Evolutionary conservation across 2,797 vertebrate species (phyloP), one percentile per base, ranked within the genome.

Genomic region (Erethizon dorsatum): DNA sequence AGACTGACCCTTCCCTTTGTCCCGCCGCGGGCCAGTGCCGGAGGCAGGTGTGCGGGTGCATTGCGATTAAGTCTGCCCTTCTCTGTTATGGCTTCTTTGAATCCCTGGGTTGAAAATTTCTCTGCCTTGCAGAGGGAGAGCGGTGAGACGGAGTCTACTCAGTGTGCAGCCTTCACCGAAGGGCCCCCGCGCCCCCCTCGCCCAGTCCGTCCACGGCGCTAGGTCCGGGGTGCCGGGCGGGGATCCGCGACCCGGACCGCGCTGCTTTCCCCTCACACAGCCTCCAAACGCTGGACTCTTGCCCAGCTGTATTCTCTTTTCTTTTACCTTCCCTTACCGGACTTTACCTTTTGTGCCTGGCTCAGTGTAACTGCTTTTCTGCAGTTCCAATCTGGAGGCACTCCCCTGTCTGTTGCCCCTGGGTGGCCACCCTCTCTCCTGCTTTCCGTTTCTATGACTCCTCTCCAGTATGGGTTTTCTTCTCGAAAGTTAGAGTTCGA

Each of bases 401-500:
- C 63, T 65, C 28, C 12, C 12, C 28, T 31, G 15, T 67, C 31
- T 17, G 63, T 28, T 67, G 15, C 11, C 63, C 13, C 63, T 65
- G 17, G 14, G 31, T 65, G 63, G 63, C 31, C 31, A 65, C 6
- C 31, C 31, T 65, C 63, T 65, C 63, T 65, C 28, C 1, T 78
- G 22, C 22, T 94, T 24, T 94, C 77, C 28, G 37, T 69, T 90
- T 52, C 57, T 67, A 59, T 31, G 41, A 75, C 50, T n/a, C 86
- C 8, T 83, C 37, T 6, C 12, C 26, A 52, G 3, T 15, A 24
- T 11, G 41, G 22, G 11, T 83, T 56, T 93, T 90, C 14, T 24
- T 71, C 22, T 85, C 33, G 37, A 79, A 94, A 69, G n/a, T 86
- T 90, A n/a, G 69, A 92, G 22, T 83, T 50, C 50, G 87, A 73